These are phyloP conservation scores for Pseudomyrmex sp. DNA, from an alignment of 1,140 invertebrate genomes.

Conservation along the genomic window DNA sequence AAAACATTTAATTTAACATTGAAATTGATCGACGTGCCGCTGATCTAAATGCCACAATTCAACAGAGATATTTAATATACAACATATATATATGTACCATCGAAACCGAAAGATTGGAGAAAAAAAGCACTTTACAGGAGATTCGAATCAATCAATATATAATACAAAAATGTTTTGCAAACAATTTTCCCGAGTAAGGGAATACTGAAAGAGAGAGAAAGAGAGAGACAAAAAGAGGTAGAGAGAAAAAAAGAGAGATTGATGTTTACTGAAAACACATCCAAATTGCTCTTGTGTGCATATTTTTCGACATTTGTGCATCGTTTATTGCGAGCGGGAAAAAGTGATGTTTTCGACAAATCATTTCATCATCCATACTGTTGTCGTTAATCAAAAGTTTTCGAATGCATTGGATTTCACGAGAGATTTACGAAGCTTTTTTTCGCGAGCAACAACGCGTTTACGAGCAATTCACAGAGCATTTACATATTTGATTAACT, in stretches of 20 bases:
- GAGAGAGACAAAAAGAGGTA: too few species aligned
- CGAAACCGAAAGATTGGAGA: too few species aligned
- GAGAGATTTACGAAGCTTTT: constrained; percentile 22
- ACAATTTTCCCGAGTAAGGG: too few species aligned
- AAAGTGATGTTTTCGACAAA: constrained; percentile 18
- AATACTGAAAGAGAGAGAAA: too few species aligned
- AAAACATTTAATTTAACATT: constrained; percentile 32
- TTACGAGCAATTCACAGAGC: constrained; percentile 46
- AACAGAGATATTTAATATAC: too few species aligned
- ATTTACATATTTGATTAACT: constrained; percentile 55
- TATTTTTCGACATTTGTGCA: constrained; percentile 26
- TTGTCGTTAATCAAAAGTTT: constrained; percentile 53
- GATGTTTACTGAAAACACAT: background rate
- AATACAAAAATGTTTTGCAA: too few species aligned
- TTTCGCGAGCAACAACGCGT: constrained; percentile 21
- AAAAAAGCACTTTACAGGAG: too few species aligned
- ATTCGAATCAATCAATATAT: too few species aligned
- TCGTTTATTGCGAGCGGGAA: constrained; percentile 26
- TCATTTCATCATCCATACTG: constrained; percentile 31
- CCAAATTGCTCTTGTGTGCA: constrained; percentile 32
- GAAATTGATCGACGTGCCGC: background rate
- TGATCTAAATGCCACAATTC: background rate
- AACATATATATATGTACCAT: background rate
- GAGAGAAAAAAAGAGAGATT: background rate
- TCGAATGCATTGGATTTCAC: constrained; percentile 38